Conservation (phyloP, 2,888 invertebrate genomes). For the Malacosoma neustria region DNA sequence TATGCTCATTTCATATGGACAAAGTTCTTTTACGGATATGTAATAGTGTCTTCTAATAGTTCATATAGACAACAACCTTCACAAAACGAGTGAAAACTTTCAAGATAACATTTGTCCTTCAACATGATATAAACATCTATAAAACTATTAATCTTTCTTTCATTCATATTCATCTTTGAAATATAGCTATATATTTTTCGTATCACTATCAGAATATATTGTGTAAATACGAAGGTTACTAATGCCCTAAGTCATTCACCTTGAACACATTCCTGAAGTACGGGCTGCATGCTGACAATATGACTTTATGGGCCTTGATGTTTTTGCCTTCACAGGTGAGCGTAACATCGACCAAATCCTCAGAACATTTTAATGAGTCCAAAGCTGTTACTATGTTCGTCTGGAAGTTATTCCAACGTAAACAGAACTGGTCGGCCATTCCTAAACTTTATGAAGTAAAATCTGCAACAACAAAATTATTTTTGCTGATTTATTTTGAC, state of each 20-base stretch:
- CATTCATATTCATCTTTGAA: no score
- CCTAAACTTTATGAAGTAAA: slow-evolving; percentile 42
- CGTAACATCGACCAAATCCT: slow-evolving; percentile 83
- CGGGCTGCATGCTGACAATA: slow-evolving; percentile 83
- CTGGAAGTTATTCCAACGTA: slow-evolving; percentile 85
- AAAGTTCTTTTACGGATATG: no score
- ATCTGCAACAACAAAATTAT: slow-evolving; percentile 37
- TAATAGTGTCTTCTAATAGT: no score
- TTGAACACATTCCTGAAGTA: slow-evolving; percentile 84
- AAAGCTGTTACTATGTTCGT: slow-evolving; percentile 80
- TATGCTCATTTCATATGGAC: no score
- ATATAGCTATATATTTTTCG: background rate
- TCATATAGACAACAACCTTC: no score
- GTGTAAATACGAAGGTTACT: slow-evolving; percentile 56
- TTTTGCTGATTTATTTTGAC: slow-evolving; percentile 29
- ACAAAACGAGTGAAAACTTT: no score
- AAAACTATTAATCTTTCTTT: no score
- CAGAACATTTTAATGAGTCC: slow-evolving; percentile 80
- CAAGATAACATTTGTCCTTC: no score
- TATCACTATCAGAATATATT: background rate
- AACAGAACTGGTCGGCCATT: slow-evolving; percentile 81
- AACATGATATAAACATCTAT: no score
- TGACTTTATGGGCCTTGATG: slow-evolving; percentile 84
- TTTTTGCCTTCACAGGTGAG: slow-evolving; percentile 82
- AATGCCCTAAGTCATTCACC: slow-evolving; percentile 74